These are phyloP conservation scores for Lutraria rhynchaena DNA, from an alignment of 1,140 invertebrate species.

Conservation along the genomic window DNA sequence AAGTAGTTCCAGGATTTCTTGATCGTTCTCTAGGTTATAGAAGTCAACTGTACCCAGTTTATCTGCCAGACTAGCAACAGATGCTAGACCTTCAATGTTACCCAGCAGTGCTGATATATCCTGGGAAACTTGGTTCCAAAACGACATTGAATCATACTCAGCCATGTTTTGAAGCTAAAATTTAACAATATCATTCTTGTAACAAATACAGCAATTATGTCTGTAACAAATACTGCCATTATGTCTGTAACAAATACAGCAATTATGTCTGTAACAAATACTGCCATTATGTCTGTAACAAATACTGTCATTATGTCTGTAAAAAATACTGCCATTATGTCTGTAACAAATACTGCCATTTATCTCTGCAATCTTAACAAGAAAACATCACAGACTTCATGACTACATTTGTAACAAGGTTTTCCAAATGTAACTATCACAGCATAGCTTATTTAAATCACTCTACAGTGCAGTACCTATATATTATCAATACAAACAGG, in stretches of 20 bases:
- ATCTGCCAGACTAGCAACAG: not conserved
- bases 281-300: not conserved
- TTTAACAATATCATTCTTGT: not conserved
- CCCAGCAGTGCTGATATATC: slow-evolving; percentile 18
- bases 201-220: too few species aligned
- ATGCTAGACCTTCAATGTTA: slow-evolving; percentile 41
- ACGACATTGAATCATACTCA: slow-evolving; percentile 16
- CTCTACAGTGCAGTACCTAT: too few species aligned
- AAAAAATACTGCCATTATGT: not conserved
- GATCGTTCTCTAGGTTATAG: not conserved
- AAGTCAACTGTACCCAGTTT: slow-evolving; percentile 17
- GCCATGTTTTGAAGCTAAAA: slow-evolving; percentile 24
- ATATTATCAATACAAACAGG: too few species aligned
- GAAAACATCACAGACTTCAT: too few species aligned
- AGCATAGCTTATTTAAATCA: too few species aligned
- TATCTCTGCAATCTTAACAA: too few species aligned
- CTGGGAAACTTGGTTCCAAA: slow-evolving; percentile 23
- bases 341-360: not conserved
- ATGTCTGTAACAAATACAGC: not conserved
- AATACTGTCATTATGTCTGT: not conserved
- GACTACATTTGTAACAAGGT: too few species aligned
- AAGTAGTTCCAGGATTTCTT: slow-evolving; percentile 19
- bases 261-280: not conserved
- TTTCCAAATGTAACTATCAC: too few species aligned
- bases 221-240: not conserved